Evolutionary conservation across 2,797 vertebrate genomes (phyloP).

Genomic region (Antrozous pallidus): DNA sequence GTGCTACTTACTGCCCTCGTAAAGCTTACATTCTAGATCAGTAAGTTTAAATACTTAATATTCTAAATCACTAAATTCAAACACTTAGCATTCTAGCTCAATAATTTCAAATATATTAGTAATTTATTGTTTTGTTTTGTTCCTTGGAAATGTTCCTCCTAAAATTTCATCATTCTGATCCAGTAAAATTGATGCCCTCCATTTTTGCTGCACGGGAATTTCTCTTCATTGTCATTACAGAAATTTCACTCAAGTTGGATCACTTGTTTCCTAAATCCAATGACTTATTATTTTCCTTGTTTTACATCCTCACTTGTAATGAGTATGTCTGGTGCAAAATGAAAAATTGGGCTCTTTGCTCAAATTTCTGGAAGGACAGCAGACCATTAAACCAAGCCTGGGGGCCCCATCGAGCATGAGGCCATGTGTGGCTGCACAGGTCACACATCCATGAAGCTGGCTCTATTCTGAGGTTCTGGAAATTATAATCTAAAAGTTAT

Average conservation of each 20-base stretch:
- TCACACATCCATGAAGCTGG: not conserved
- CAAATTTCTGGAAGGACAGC: not conserved
- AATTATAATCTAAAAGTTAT: not conserved
- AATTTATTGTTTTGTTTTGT: not conserved
- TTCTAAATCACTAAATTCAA: not conserved
- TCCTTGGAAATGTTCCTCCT: not conserved
- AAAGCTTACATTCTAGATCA: not conserved
- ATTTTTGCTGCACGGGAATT: not conserved
- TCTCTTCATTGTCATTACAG: not conserved
- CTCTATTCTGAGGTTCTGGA: not conserved
- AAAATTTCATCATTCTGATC: not conserved
- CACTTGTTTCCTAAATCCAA: not conserved
- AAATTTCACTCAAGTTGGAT: not conserved
- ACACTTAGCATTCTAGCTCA: not conserved
- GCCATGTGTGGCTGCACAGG: not conserved
- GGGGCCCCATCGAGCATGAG: not conserved
- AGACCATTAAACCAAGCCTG: not conserved
- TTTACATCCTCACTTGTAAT: not conserved
- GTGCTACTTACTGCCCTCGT: not conserved
- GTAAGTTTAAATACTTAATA: not conserved
- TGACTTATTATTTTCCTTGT: not conserved
- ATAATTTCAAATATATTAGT: not conserved
- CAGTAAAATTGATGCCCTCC: not conserved
- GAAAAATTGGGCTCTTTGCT: not conserved
- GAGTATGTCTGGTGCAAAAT: not conserved